Evolutionary conservation across 2,888 invertebrate genomes (phyloP).

Genomic region (Perizoma flavofasciatum): DNA sequence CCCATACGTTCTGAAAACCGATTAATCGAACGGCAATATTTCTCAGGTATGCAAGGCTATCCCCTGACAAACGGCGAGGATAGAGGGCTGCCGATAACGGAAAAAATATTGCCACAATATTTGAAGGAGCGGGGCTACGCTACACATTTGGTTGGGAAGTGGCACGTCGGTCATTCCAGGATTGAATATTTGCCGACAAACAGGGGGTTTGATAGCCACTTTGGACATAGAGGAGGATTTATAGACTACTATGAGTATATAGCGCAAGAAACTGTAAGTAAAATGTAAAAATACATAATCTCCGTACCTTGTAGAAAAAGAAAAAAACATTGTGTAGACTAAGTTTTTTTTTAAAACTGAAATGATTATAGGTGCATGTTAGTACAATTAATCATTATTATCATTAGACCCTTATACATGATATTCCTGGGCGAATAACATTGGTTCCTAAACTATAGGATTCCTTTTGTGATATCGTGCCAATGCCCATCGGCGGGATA

Average conservation of each 20-base stretch:
- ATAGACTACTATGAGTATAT: conserved; percentile 90
- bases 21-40: conserved; percentile 26
- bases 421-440: no score
- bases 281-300: neutral
- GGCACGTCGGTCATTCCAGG: conserved; percentile 86
- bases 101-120: conserved; percentile 85
- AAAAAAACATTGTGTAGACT: no score
- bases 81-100: conserved; percentile 69
- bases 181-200: conserved; percentile 86
- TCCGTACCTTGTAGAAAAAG: no score
- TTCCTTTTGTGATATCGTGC: no score
- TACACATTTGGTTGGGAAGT: conserved; percentile 92
- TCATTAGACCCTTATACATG: no score
- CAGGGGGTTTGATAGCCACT: conserved; percentile 92
- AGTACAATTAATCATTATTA: no score
- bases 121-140: conserved; percentile 87
- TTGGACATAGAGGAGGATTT: conserved; percentile 92
- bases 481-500: no score
- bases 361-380: no score
- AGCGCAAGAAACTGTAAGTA: conserved; percentile 58
- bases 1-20: conserved; percentile 20
- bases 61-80: conserved; percentile 72
- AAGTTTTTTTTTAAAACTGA: no score
- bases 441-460: no score
- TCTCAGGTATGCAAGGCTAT: conserved; percentile 73